Evolutionary conservation across 2,113 vertebrate genomes (phyloP), one percentile per base, ranked within the genome.

Genomic region (Microtus oregoni): DNA sequence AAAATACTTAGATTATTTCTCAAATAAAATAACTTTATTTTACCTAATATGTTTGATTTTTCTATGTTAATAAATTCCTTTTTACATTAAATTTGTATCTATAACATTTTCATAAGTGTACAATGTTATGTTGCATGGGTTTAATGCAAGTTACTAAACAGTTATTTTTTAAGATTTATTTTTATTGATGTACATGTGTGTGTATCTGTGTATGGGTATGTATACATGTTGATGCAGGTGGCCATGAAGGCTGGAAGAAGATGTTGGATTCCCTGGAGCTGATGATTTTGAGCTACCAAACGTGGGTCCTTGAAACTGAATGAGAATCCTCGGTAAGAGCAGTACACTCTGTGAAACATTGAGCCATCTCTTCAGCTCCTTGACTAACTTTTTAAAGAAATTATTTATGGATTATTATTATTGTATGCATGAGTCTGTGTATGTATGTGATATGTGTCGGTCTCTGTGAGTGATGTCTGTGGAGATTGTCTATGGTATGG

Each of bases 11-110:
- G 0, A 58, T 58, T 58, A 19, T 75, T 12, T 88, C 0, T 52
- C 92, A 68, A 12, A 7, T 93, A 55, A 96, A 92, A 82, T 92
- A 63, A 55, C 28, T 67, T 14, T 14, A 14, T 89, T 85, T 22
- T 0, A 44, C 10, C 4, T 30, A 94, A 30, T 65, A 55, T 87
- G 2, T 68, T 35, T 55, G 2, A 50, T 89, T 26, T 73, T 67
- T 85, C 5, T 55, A 41, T 41, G 81, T 32, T 47, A 89, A 61
- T 77, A 91, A 30, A 75, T 68, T 55, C 73, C 24, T 41, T 91
- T 95, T 96, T 95, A 70, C 2, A 28, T 79, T 88, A 93, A 82
- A 85, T 2, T 6, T 52, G 44, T 13, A 5, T 1, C 7, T 47
- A 44, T 13, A 20, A 86, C 3, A 50, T 94, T 96, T 95, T 91